These are phyloP conservation scores for Caenorhabditis sp. DNA, from an alignment of 2,888 invertebrate genomes.

Conservation along the genomic window DNA sequence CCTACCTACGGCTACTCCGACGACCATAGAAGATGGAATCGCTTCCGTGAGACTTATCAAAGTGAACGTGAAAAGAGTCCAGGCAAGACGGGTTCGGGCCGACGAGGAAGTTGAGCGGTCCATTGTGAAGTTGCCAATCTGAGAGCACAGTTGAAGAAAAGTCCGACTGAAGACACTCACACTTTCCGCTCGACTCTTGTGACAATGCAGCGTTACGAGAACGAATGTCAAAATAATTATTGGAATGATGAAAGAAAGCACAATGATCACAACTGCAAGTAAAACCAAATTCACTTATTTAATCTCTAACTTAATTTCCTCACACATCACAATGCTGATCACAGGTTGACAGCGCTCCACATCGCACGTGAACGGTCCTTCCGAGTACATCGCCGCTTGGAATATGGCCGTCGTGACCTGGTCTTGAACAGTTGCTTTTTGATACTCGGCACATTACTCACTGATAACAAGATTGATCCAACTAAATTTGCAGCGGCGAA, in stretches of 20 bases:
- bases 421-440: neutral
- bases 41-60: constrained; percentile 23
- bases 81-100: constrained; percentile 25
- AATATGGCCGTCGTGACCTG: constrained; percentile 21
- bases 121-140: constrained; percentile 21
- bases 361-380: constrained; percentile 18
- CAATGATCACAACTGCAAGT: constrained; percentile 19
- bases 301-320: neutral
- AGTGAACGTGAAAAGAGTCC: constrained; percentile 26
- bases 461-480: constrained; percentile 16
- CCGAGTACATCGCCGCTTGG: constrained; percentile 15
- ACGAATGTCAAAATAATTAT: constrained; percentile 20
- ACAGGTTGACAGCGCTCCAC: constrained; percentile 11
- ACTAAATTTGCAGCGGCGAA: constrained; percentile 11
- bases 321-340: constrained; percentile 27
- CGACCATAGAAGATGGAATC: constrained; percentile 15
- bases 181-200: constrained; percentile 26
- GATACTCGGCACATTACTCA: neutral
- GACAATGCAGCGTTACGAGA: constrained; percentile 4
- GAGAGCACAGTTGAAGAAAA: neutral
- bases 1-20: constrained; percentile 11
- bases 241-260: constrained; percentile 15
- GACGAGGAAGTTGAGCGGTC: neutral
- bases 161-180: neutral
- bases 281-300: neutral